Conservation (phyloP, 2,888 invertebrate species). For the Salpingus planirostris region DNA sequence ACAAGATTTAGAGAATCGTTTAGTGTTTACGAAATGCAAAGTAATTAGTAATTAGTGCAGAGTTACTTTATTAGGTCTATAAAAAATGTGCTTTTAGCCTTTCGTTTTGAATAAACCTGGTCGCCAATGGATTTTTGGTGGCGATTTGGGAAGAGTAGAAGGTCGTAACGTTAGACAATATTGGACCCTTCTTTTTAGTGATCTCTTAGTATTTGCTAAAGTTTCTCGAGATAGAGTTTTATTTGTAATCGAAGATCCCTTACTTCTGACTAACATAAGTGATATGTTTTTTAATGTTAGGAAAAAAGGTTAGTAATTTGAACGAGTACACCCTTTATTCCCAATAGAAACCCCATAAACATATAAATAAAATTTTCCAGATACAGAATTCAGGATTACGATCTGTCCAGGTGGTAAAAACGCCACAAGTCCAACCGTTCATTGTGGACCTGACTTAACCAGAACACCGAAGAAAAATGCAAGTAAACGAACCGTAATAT, state of each 20-base stretch:
- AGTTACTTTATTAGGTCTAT: no score
- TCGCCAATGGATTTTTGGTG: slow-evolving; percentile 84
- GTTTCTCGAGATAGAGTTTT: slow-evolving; percentile 79
- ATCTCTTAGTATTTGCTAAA: slow-evolving; percentile 76
- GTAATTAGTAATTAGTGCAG: slow-evolving; percentile 36
- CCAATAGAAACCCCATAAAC: no score
- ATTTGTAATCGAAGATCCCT: slow-evolving; percentile 80
- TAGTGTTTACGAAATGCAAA: slow-evolving; percentile 87
- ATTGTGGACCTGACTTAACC: slow-evolving; percentile 58
- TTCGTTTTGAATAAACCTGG: slow-evolving; percentile 76
- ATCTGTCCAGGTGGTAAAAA: slow-evolving; percentile 54
- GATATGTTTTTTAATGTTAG: slow-evolving; percentile 80
- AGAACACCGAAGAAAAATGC: slow-evolving; percentile 55
- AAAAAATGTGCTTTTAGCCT: slow-evolving; percentile 44
- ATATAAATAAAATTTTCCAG: slow-evolving; percentile 45
- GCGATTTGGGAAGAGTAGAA: slow-evolving; percentile 74
- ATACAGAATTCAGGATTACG: slow-evolving; percentile 77
- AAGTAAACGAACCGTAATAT: slow-evolving; percentile 58
- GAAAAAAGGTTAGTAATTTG: slow-evolving; percentile 57
- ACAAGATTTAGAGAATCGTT: slow-evolving; percentile 75
- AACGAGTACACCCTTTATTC: background rate
- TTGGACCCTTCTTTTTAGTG: slow-evolving; percentile 79
- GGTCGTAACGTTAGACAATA: slow-evolving; percentile 73
- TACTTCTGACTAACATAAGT: slow-evolving; percentile 66
- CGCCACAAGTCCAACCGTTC: slow-evolving; percentile 65